phyloP scores from a whole-genome alignment of 2,113 vertebrate genomes.

The Phaethornis superciliosus region DNA sequence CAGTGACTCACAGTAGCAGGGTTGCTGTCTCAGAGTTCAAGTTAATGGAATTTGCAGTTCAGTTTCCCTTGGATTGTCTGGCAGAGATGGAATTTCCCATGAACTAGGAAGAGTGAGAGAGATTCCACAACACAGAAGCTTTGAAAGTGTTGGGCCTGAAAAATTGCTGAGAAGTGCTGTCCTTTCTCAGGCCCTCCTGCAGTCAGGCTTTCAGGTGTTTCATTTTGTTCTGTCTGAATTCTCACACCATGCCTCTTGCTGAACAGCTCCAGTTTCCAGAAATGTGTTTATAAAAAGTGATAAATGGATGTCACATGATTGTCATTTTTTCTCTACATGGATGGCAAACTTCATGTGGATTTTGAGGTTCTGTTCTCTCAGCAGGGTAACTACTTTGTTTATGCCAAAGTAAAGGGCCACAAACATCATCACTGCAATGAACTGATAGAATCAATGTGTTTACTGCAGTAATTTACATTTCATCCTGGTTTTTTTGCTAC shows the following conservation, averaged over 20 bases:
- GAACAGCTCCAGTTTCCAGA: not conserved
- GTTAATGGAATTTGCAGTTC: constrained; percentile 50
- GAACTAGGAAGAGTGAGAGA: not conserved
- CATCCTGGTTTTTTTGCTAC: not conserved
- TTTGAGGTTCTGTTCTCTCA: not conserved
- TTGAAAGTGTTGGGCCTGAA: not conserved
- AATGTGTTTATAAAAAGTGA: not conserved
- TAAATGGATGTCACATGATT: not conserved
- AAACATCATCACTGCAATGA: not conserved
- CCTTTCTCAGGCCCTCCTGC: not conserved
- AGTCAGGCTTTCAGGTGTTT: not conserved
- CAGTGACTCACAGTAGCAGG: constrained; percentile 49
- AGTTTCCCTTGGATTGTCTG: constrained; percentile 23
- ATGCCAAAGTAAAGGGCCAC: not conserved
- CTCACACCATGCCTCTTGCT: not conserved
- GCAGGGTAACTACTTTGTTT: not conserved
- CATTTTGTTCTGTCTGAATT: not conserved
- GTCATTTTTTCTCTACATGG: not conserved
- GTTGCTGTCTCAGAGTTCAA: constrained; percentile 29
- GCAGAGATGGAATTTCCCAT: constrained; percentile 27
- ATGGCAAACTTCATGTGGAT: not conserved
- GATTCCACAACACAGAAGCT: not conserved
- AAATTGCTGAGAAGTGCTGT: not conserved
- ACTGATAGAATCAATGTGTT: not conserved
- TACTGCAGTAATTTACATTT: not conserved